Evolutionary conservation across 2,888 invertebrate genomes (phyloP), one percentile per base, ranked within the genome.

Genomic region (Phrixothrix hirtus): DNA sequence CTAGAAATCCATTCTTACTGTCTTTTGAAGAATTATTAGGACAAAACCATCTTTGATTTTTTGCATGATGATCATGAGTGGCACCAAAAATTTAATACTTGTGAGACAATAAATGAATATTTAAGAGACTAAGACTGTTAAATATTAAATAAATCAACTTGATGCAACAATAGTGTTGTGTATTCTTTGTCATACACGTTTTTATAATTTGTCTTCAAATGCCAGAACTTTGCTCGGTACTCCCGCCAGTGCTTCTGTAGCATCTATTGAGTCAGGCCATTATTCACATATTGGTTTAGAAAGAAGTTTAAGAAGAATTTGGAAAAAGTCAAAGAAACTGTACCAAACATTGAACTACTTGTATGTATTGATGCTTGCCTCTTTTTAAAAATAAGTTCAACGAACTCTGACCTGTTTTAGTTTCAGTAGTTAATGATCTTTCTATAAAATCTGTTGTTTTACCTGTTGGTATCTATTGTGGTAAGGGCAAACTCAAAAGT

Each of bases 141-240:
- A n/a, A 6, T 29, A 6, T 29, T 6, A 29, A 4, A 6, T 29
- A 3, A 29, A n/a, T 29, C 30, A n/a, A 3, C 2, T 29, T 6
- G 7, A 3, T 29, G 10, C n/a, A 29, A 29, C 12, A 7, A 7
- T 2, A 11, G n/a, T 31, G 12, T 7, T 31, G 2, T 7, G 12
- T 12, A 31, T 31, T 31, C 31, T 31, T 13, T 11, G 14, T 7
- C 31, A 31, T 12, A 31, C n/a, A 31, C 12, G 31, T 12, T 31
- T 31, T 31, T 11, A 1, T 31, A 5, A 13, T 36, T 37, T 57
- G 26, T 45, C 53, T 10, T 15, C 13, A 11, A 49, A 53, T 54
- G 39, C 50, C n/a, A 12, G 57, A 34, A 50, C 50, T 25, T 36
- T 53, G 5, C 34, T 53, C 16, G 27, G 12, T 32, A 46, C 52